Base-by-base conservation (phyloP, 1,140 invertebrate species). In the Drosophila bocqueti region DNA sequence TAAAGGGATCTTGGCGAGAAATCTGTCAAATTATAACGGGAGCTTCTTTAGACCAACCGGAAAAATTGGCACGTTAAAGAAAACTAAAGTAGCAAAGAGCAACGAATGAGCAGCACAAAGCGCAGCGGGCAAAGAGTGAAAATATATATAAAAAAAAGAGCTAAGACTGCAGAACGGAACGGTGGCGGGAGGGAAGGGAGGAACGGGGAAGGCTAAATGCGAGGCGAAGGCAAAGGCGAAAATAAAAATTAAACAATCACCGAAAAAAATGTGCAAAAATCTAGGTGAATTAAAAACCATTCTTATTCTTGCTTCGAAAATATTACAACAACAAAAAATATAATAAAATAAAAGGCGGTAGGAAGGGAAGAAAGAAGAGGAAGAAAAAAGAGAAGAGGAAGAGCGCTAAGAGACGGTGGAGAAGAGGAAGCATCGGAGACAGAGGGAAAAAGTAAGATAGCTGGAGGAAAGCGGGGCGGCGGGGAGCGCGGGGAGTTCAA, bases 61-160 rank as follows among this genome's bases (percentile, higher is more conserved):
- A 68, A 87, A 89, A 87, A 78, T 87, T 89, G 84, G 76, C 83
- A 80, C 83, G 78, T 77, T 61, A 78, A 82, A 80, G 80, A 83
- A 89, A 87, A 81, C 64, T 69, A 79, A 83, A 77, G 73, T 66
- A 79, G 68, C 66, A 69, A 75, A 68, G 45, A 71, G 58, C 46
- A 81, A 68, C 60, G 81, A 81, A 84, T 75, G 62, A 79, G 59
- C 57, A 72, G 66, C 49, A 55, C 72, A 81, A 87, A 89, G 61
- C 40, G 76, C 75, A 83, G 50, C 45, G 66, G 47, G 59, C 62
- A 66, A 77, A 59, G 61, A 63, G 76, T 63, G 52, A 79, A 79
- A 78, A 72, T 78, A 59, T 15, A 42, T 34, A 63, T 16, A 36
- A 42, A 38, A 79, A 68, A 78, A 79, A 66, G 45, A 76, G 78